These are phyloP conservation scores for Trachemys scripta DNA, from an alignment of 2,113 vertebrate species.

Conservation along the genomic window DNA sequence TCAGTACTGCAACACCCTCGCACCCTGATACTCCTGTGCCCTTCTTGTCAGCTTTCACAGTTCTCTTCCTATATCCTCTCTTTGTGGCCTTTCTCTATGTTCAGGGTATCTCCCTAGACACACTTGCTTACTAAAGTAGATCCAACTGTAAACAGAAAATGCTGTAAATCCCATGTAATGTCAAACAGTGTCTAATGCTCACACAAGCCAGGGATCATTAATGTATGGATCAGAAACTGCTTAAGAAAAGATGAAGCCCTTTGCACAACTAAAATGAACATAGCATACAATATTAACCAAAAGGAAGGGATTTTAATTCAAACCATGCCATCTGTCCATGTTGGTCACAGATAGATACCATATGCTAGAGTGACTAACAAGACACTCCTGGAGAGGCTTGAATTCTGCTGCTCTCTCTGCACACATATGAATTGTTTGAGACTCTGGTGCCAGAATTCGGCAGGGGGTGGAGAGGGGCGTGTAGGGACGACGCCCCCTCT, in stretches of 20 bases:
- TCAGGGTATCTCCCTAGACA: not conserved
- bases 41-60: not conserved
- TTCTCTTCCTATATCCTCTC: not conserved
- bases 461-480: not conserved
- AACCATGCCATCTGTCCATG: fast-evolving
- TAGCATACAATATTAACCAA: not conserved
- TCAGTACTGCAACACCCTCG: not conserved
- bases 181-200: not conserved
- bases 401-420: not conserved
- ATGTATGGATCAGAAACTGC: fast-evolving
- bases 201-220: fast-evolving
- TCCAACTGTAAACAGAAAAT: fast-evolving
- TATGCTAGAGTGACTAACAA: not conserved
- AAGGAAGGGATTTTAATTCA: constrained; percentile 28
- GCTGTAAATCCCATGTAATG: not conserved
- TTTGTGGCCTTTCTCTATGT: not conserved
- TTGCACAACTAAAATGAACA: not conserved
- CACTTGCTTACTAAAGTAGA: not conserved
- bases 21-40: not conserved
- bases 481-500: constrained; percentile 56
- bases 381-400: not conserved
- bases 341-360: not conserved
- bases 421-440: not conserved
- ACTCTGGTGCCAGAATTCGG: not conserved
- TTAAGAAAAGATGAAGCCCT: fast-evolving